These are phyloP conservation scores for Diprion similis DNA, from an alignment of 1,140 invertebrate genomes.

Conservation along the genomic window DNA sequence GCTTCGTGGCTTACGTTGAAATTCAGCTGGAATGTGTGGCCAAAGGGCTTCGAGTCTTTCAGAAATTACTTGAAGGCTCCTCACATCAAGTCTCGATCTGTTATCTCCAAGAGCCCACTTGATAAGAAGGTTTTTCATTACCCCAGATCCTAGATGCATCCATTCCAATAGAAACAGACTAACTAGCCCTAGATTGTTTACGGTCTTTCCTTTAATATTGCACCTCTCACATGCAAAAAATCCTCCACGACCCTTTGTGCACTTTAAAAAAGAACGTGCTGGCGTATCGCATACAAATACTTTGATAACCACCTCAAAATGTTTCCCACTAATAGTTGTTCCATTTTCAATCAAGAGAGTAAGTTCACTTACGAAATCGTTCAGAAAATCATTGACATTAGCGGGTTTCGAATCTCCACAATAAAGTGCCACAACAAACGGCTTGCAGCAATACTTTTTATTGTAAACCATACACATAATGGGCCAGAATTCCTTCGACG, in stretches of 20 bases:
- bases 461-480: slow-evolving; percentile 22
- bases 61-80: neutral
- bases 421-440: slow-evolving; percentile 19
- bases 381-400: too few species aligned
- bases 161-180: slow-evolving; percentile 25
- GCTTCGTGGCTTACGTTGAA: slow-evolving; percentile 27
- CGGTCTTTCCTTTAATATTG: slow-evolving; percentile 19
- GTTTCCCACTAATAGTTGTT: slow-evolving; percentile 5
- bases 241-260: slow-evolving; percentile 17
- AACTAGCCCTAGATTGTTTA: slow-evolving; percentile 20
- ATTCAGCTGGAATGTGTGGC: slow-evolving; percentile 25
- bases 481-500: slow-evolving; percentile 25
- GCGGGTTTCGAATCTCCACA: slow-evolving; percentile 27
- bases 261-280: slow-evolving; percentile 20
- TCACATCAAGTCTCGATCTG: neutral
- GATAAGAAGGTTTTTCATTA: slow-evolving; percentile 17
- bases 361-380: slow-evolving; percentile 31
- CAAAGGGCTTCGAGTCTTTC: slow-evolving; percentile 14
- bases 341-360: slow-evolving; percentile 20
- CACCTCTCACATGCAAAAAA: slow-evolving; percentile 28
- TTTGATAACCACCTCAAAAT: slow-evolving; percentile 10
- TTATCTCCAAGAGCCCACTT: slow-evolving; percentile 16
- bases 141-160: slow-evolving; percentile 29
- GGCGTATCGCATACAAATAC: slow-evolving; percentile 15
- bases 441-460: slow-evolving; percentile 11